Percentiles rank a stretch among this genome's conserved stretches.
phyloP scores from a whole-genome alignment of 2,113 vertebrate genomes.

The Accipiter virgatus region DNA sequence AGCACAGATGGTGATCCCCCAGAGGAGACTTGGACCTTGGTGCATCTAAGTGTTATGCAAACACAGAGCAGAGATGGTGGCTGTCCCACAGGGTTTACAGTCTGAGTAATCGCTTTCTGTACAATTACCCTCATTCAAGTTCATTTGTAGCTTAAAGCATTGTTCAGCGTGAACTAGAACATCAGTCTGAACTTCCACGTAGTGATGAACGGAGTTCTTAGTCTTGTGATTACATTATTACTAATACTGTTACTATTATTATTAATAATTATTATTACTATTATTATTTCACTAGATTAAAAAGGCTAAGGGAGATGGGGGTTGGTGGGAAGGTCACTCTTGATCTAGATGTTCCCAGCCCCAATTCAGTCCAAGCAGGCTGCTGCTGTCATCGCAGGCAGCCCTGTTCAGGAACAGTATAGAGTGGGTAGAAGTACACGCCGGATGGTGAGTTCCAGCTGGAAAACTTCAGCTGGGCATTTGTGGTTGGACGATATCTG shows the following conservation, averaged over 20 bases:
- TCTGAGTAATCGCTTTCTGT: background rate
- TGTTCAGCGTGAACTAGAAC: background rate
- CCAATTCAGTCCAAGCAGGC: background rate
- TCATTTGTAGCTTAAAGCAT: background rate
- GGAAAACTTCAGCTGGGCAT: background rate
- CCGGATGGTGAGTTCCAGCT: background rate
- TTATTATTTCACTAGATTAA: background rate
- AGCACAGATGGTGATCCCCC: conserved; percentile 31
- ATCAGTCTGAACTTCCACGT: background rate
- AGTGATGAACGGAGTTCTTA: background rate
- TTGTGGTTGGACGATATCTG: background rate
- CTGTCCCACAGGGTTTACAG: conserved; percentile 14
- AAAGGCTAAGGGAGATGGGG: background rate
- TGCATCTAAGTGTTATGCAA: conserved; percentile 15
- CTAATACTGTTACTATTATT: background rate
- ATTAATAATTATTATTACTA: background rate
- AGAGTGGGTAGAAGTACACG: background rate
- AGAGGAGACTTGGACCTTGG: conserved; percentile 26
- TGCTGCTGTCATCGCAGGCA: background rate
- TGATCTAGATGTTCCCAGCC: background rate
- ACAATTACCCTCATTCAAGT: conserved; percentile 17
- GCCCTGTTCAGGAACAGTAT: fast-evolving
- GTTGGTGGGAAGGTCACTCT: background rate
- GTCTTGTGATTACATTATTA: background rate
- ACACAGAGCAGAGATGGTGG: conserved; percentile 15